Evolutionary conservation across 2,888 invertebrate species (phyloP).

Genomic region (Thalpophila matura): DNA sequence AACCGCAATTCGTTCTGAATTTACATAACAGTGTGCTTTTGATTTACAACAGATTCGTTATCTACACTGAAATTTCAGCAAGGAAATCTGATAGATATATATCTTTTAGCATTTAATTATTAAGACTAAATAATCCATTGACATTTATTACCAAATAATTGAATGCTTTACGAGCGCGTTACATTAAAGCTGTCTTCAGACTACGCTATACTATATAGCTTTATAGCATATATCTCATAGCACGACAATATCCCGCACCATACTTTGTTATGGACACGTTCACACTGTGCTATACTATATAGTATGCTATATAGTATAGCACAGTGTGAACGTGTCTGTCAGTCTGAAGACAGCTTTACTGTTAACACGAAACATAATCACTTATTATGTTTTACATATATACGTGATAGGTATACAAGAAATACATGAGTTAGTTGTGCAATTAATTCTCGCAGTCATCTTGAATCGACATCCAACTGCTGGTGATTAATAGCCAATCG

Average conservation of each 20-base stretch:
- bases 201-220: no score
- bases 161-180: constrained; percentile 3
- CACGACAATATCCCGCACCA: no score
- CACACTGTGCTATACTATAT: no score
- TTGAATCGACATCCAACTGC: constrained; percentile 72
- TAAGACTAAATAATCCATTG: neutral
- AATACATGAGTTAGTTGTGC: constrained; percentile 46
- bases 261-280: no score
- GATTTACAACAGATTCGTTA: constrained; percentile 26
- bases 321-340: no score
- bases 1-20: constrained; percentile 2
- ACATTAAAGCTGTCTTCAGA: no score
- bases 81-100: neutral
- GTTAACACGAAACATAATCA: constrained; percentile 12
- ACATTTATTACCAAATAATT: constrained; percentile 19
- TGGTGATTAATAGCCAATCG: constrained; percentile 74
- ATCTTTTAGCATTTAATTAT: constrained; percentile 11
- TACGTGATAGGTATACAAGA: constrained; percentile 10
- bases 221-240: no score
- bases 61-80: constrained; percentile 3
- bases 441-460: constrained; percentile 78
- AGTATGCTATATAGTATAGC: no score
- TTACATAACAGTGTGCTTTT: constrained; percentile 17
- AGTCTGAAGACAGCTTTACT: no score
- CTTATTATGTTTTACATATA: neutral